A percentile compares a stretch with the other conserved stretches of the same genome.
Conservation (phyloP, 1,140 invertebrate species). For the Drosophila biarmipes region DNA sequence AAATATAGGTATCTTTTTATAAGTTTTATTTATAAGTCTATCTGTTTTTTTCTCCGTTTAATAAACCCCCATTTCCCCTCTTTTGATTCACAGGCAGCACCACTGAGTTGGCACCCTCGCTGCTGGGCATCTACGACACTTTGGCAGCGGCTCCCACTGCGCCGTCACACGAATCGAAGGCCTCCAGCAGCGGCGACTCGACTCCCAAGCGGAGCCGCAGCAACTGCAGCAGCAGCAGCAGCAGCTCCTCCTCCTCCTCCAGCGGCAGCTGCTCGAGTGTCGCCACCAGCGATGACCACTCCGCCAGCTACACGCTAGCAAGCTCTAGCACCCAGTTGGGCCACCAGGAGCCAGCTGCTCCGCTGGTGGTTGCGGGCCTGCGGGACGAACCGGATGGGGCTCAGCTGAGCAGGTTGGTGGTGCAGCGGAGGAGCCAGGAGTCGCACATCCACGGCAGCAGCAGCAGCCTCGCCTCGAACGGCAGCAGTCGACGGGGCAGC, state of each 20-base stretch:
- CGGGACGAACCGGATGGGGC: slow-evolving; percentile 72
- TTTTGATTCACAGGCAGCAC: slow-evolving; percentile 85
- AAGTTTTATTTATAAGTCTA: not conserved
- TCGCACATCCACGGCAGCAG: slow-evolving; percentile 58
- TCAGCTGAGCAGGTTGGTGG: slow-evolving; percentile 64
- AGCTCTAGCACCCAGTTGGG: slow-evolving; percentile 29
- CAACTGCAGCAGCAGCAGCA: slow-evolving; percentile 62
- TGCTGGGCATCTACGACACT: slow-evolving; percentile 86
- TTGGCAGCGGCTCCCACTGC: slow-evolving; percentile 37
- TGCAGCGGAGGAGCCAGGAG: slow-evolving; percentile 58
- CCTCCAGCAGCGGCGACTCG: slow-evolving; percentile 51
- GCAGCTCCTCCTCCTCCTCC: slow-evolving; percentile 32
- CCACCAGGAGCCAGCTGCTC: slow-evolving; percentile 11
- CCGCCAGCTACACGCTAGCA: slow-evolving; percentile 57
- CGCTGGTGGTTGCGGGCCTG: slow-evolving; percentile 59
- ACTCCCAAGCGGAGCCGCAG: slow-evolving; percentile 64
- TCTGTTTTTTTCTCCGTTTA: not conserved
- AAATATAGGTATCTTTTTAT: too few species aligned
- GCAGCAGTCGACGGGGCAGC: slow-evolving; percentile 65
- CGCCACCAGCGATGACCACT: slow-evolving; percentile 63
- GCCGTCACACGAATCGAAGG: slow-evolving; percentile 40
- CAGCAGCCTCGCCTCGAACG: slow-evolving; percentile 58
- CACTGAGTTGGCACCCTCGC: slow-evolving; percentile 86
- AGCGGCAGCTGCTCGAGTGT: slow-evolving; percentile 31
- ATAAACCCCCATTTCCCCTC: not conserved